A percentile compares a stretch with the other conserved stretches of the same genome.
Conservation (phyloP, 2,113 vertebrate genomes). For the Sebastes schlegelii region DNA sequence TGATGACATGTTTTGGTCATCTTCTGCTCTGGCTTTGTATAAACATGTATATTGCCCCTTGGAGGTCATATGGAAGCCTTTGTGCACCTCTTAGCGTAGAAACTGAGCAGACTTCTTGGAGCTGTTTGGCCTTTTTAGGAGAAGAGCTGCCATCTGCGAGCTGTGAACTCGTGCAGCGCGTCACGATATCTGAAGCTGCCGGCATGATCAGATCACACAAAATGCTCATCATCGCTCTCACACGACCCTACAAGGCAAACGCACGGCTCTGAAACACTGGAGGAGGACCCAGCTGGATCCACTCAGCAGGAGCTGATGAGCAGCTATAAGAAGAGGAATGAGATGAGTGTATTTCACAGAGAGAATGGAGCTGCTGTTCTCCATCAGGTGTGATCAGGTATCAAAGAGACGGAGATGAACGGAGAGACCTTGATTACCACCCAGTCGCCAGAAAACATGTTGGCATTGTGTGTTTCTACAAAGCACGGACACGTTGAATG, state of each 20-base stretch:
- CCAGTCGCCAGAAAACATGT: neutral
- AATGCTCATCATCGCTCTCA: conserved; percentile 20
- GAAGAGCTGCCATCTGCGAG: conserved; percentile 28
- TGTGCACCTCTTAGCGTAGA: conserved; percentile 8
- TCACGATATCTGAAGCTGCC: conserved; percentile 6
- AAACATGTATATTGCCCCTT: neutral
- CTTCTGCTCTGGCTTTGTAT: neutral
- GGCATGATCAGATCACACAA: conserved; percentile 23
- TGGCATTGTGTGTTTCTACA: neutral
- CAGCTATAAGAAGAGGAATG: conserved; percentile 16
- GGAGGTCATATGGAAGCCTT: neutral
- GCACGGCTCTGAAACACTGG: neutral
- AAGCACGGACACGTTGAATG: too few species aligned
- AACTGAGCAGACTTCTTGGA: neutral
- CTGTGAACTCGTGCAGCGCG: conserved; percentile 1
- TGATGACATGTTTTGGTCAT: neutral
- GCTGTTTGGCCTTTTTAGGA: conserved; percentile 57
- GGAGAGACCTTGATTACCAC: neutral
- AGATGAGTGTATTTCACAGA: conserved; percentile 13
- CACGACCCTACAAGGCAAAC: conserved; percentile 50
- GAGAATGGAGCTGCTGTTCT: neutral
- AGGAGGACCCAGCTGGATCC: conserved; percentile 49
- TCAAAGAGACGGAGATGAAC: neutral
- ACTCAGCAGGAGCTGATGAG: conserved; percentile 28
- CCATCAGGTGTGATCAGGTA: conserved; percentile 11